These are phyloP conservation scores for Epizoanthus ramosus DNA, from an alignment of 92 coral and sea anemone genomes.

Conservation along the genomic window DNA sequence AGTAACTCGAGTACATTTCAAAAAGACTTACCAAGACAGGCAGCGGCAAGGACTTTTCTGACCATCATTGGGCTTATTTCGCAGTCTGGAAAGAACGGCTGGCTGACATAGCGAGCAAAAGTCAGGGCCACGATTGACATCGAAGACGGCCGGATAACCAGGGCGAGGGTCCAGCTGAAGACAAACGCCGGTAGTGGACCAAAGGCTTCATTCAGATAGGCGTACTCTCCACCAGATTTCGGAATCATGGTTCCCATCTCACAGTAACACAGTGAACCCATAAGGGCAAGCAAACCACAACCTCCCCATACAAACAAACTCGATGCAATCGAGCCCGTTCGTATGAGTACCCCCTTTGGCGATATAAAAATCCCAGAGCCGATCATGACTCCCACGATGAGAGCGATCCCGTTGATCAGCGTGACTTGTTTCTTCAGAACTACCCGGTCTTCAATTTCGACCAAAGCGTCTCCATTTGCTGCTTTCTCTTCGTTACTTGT, in stretches of 20 bases:
- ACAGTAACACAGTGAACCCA: slow-evolving; percentile 94
- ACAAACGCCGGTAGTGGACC: slow-evolving; percentile 96
- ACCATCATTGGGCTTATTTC: slow-evolving; percentile 82
- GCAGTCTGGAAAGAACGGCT: slow-evolving; percentile 96
- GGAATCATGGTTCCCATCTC: slow-evolving; percentile 99
- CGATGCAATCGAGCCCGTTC: slow-evolving; percentile 83
- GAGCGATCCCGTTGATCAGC: slow-evolving; percentile 83
- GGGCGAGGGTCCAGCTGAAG: slow-evolving; percentile 95
- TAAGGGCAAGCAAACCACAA: slow-evolving; percentile 88
- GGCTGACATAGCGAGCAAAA: slow-evolving; percentile 93
- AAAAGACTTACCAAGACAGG: slow-evolving; percentile 82
- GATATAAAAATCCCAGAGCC: slow-evolving; percentile 99
- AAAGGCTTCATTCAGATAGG: slow-evolving; percentile 88
- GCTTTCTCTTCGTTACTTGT: slow-evolving; percentile 69
- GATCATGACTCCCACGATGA: slow-evolving; percentile 96
- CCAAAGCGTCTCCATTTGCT: slow-evolving; percentile 69
- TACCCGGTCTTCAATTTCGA: slow-evolving; percentile 57
- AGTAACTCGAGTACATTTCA: background rate
- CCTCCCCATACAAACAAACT: slow-evolving; percentile 95
- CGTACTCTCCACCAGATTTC: slow-evolving; percentile 94
- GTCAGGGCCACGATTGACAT: slow-evolving; percentile 90
- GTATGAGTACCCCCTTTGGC: slow-evolving; percentile 86
- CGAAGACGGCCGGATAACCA: slow-evolving; percentile 96
- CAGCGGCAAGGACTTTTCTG: slow-evolving; percentile 89
- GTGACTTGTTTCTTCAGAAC: slow-evolving; percentile 87